Base-by-base conservation (phyloP, 2,888 invertebrate genomes). In the Euproctis similis region DNA sequence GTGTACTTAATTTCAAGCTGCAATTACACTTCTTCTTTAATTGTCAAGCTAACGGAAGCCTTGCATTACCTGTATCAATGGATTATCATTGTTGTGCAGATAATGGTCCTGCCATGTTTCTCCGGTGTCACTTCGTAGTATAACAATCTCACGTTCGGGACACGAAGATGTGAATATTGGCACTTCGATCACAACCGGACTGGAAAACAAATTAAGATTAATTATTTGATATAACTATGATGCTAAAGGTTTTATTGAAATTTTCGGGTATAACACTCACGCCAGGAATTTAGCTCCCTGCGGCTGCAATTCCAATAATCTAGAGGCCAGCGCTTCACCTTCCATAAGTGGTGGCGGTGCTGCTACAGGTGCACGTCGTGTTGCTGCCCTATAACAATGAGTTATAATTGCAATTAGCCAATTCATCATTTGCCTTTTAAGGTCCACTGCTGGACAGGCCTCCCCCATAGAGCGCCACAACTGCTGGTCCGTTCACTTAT, bases 51-150 rank as follows among this genome's bases (percentile, higher is more conserved):
- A n/a, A n/a, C n/a, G n/a, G n/a, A n/a, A n/a, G n/a, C n/a, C n/a
- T n/a, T n/a, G n/a, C n/a, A n/a, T 1, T 23, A 87, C 87, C 75
- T 85, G 85, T 58, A 88, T 80, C 51, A 86, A 81, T 12, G 87
- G 85, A 26, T 88, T 88, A 46, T 88, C 88, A 35, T 86, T 87
- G 27, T 72, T 77, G 38, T 86, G 86, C 39, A 88, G 72, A 43
- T 88, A 88, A 68, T 99, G 99, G 64, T 99, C 99, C 43, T 95
- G 93, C 99, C 99, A 99, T 14, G 94, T 95, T 72, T 98, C 97
- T 9, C 99, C 99, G 57, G 98, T 97, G 75, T 99, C 98, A 2
- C 97, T 97, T 26, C 98, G 89, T 39, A 99, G 82, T 45, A 99
- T 93, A 18, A 98, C 93, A 26, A 99, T 96, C 86, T 99, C 99